Evolutionary conservation across 2,888 invertebrate species (phyloP).

Genomic region (Calliphora vomitoria): DNA sequence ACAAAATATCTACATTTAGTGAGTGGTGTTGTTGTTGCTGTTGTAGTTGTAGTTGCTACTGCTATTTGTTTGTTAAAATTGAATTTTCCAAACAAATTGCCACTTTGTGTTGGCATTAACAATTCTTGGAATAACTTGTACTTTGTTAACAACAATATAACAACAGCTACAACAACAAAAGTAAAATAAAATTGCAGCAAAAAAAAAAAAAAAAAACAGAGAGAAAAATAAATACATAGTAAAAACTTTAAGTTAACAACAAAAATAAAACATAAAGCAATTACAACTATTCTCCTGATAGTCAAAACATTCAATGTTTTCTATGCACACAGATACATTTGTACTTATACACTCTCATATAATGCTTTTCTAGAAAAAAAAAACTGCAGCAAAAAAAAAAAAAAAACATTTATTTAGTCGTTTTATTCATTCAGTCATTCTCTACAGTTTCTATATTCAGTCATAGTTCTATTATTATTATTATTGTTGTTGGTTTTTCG

Average conservation of each 20-base stretch:
- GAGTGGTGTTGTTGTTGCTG: conserved; percentile 22
- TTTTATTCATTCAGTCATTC: conserved; percentile 54
- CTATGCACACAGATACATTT: conserved; percentile 16
- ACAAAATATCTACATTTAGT: conserved; percentile 29
- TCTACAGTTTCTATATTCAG: conserved; percentile 30
- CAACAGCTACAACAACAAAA: conserved; percentile 31
- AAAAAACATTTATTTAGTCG: conserved; percentile 18
- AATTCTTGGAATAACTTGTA: conserved; percentile 69
- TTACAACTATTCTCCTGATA: conserved; percentile 72
- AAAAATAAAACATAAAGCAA: conserved; percentile 69
- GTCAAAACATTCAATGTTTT: conserved; percentile 66
- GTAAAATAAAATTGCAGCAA: conserved; percentile 5
- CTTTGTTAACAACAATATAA: conserved; percentile 60
- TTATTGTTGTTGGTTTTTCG: conserved; percentile 22
- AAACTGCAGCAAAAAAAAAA: neutral
- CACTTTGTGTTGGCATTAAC: conserved; percentile 75
- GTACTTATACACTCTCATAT: neutral
- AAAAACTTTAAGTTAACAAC: conserved; percentile 48
- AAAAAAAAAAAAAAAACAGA: conserved; percentile 7
- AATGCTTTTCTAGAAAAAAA: neutral
- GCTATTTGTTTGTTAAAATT: conserved; percentile 68
- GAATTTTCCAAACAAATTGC: conserved; percentile 76
- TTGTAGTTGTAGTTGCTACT: conserved; percentile 3
- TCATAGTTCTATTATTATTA: conserved; percentile 34
- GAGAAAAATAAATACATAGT: neutral